A percentile compares a stretch with the other conserved stretches of the same genome.
These are phyloP conservation scores for Acrobasis repandana DNA, from an alignment of 2,888 invertebrate species.

Conservation along the genomic window DNA sequence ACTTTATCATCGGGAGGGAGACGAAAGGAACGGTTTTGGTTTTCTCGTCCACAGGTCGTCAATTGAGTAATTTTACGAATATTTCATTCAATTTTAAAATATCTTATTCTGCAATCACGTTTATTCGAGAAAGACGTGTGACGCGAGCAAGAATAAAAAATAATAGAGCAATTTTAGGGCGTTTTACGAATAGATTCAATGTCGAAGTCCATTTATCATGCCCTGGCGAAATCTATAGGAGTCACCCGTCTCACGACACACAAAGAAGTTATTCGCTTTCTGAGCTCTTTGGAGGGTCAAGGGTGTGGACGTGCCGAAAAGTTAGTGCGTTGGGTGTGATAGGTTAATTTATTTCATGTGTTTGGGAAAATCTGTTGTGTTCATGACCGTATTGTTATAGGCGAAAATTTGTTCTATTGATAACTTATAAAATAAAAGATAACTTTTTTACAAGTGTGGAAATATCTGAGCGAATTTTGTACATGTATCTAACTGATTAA, in stretches of 20 bases:
- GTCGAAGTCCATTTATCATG: conserved; percentile 30
- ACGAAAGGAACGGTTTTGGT: no score
- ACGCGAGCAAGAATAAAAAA: neutral
- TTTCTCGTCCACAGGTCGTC: no score
- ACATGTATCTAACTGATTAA: no score
- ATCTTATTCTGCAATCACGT: no score
- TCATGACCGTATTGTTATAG: neutral
- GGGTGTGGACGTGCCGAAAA: conserved; percentile 14
- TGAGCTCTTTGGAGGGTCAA: conserved; percentile 5
- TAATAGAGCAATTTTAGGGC: conserved; percentile 25
- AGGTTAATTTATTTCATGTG: conserved; percentile 17
- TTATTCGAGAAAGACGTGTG: no score
- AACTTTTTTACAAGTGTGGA: no score
- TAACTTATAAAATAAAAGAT: no score
- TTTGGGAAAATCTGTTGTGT: neutral
- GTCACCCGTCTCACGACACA: conserved; percentile 13
- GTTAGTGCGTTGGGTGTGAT: conserved; percentile 11
- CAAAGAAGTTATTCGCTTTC: conserved; percentile 20
- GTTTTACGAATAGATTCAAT: neutral
- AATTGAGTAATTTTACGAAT: no score
- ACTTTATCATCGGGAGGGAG: no score
- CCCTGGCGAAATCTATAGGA: conserved; percentile 22
- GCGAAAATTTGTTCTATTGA: no score
- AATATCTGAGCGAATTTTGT: no score
- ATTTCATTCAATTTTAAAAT: no score